Base-by-base conservation (phyloP, 2,888 invertebrate genomes). In the Hyposoter dolosus region DNA sequence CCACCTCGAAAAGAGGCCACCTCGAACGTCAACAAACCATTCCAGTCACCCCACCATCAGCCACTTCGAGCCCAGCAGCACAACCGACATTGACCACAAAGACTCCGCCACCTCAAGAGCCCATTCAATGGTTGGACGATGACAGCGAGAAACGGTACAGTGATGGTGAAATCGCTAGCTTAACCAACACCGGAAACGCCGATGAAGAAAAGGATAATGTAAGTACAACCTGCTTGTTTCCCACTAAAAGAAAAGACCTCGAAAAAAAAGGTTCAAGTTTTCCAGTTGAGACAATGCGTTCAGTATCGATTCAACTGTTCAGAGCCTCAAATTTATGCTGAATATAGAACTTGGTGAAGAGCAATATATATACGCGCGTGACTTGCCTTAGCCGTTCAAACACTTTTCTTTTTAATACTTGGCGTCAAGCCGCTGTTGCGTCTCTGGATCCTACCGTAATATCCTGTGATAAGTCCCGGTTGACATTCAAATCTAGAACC, bases 71-170 rank as follows among this genome's bases (percentile, higher is more conserved):
- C 86, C 93, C 93, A 47, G 92, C 93, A 3, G 88, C 92, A 6
- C 91, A 90, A 50, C 75, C 78, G 60, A 84, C 91, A 17, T 81
- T 88, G 35, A 86, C 90, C 9, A 91, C 90, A 76, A 93, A 92
- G 90, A 93, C 93, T 5, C 92, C 93, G 47, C 88, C 88, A 9
- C 92, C 92, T 23, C 91, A 92, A 79, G 90, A 90, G 32, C 90
- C 93, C 12, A 92, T 93, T 71, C 94, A 95, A 75, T 95, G 95
- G 95, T 94, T 95, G 87, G 95, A 95, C 86, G 94, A 94, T 87
- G 95, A 95, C 88, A 93, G 94, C 2, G 95, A 95, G 86, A 93
- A 94, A 68, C 91, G 95, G 45, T 95, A 95, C 89, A 94, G 93
- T 76, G 94, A 94, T 82, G 92, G 92, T 12, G 94, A 94, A 86